Evolutionary conservation across 2,113 vertebrate species (phyloP).

Genomic region (Mola mola): DNA sequence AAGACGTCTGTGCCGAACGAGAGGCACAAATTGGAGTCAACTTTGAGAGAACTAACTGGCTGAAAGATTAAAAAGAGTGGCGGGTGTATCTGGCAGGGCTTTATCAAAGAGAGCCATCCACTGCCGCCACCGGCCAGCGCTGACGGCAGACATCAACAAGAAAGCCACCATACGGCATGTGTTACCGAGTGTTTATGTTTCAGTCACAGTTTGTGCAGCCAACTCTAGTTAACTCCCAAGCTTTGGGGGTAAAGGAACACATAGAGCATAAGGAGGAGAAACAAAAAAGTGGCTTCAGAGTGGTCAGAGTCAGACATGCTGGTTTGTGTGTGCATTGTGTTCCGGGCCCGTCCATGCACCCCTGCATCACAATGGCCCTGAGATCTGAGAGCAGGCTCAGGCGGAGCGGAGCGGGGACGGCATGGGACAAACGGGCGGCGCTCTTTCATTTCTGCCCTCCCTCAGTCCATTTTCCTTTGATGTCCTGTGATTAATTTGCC

Average conservation of each 20-base stretch:
- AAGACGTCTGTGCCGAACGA: conserved; percentile 28
- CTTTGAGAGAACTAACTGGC: conserved; percentile 60
- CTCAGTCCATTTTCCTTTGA: conserved; percentile 72
- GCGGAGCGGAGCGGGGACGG: conserved; percentile 65
- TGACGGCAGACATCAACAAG: conserved; percentile 40
- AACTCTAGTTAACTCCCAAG: neutral
- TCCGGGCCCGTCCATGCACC: conserved; percentile 63
- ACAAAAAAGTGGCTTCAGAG: neutral
- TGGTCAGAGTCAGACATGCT: conserved; percentile 9
- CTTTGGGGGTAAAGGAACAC: too few relatives aligned
- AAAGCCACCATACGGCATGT: conserved; percentile 42
- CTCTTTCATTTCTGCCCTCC: conserved; percentile 70
- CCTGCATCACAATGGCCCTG: conserved; percentile 65
- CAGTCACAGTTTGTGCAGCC: conserved; percentile 26
- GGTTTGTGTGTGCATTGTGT: conserved; percentile 14
- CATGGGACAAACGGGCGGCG: conserved; percentile 71
- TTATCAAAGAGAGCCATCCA: conserved; percentile 60
- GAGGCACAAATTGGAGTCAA: conserved; percentile 70
- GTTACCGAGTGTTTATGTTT: conserved; percentile 42
- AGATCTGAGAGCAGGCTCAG: conserved; percentile 74
- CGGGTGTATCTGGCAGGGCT: conserved; percentile 30
- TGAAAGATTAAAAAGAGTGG: conserved; percentile 54
- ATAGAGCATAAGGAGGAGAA: too few relatives aligned
- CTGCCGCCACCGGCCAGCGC: conserved; percentile 42
- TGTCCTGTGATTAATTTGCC: conserved; percentile 79